A percentile compares a stretch with the other conserved stretches of the same genome.
phyloP scores from a whole-genome alignment of 2,888 invertebrate genomes.

The Uropetala carovei region DNA sequence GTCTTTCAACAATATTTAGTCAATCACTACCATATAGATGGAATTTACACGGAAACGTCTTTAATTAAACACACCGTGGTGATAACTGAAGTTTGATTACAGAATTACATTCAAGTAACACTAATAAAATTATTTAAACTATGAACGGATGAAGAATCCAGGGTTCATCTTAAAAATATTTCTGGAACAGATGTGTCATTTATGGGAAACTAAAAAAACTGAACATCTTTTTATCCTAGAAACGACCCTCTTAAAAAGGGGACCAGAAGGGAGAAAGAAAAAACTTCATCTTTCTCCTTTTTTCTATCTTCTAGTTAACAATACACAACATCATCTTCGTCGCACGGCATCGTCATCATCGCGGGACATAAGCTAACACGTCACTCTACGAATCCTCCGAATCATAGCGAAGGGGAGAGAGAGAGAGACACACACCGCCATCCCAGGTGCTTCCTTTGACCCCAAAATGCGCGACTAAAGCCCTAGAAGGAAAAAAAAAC shows the following conservation, averaged over 20 bases:
- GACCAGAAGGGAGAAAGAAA: neutral
- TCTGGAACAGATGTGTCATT: neutral
- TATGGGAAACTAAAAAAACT: neutral
- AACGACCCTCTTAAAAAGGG: neutral
- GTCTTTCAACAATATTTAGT: too few species aligned
- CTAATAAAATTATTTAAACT: too few species aligned
- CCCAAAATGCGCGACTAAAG: conserved; percentile 20
- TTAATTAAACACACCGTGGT: too few species aligned
- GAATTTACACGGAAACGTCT: too few species aligned
- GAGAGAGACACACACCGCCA: neutral
- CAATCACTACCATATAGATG: too few species aligned
- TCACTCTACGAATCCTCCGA: neutral
- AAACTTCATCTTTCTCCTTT: conserved; percentile 3
- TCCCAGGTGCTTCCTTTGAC: conserved; percentile 26
- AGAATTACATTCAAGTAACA: too few species aligned
- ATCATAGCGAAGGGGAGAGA: too few species aligned
- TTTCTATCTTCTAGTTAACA: neutral
- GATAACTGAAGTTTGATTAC: too few species aligned
- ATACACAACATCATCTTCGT: conserved; percentile 23
- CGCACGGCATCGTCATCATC: neutral
- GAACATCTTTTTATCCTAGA: neutral
- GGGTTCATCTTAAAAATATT: neutral
- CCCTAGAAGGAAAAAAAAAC: neutral
- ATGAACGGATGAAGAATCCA: too few species aligned
- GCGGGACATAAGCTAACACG: neutral